A percentile compares a stretch with the other conserved stretches of the same genome.
Conservation (phyloP, 2,113 vertebrate genomes). For the Channa argus region DNA sequence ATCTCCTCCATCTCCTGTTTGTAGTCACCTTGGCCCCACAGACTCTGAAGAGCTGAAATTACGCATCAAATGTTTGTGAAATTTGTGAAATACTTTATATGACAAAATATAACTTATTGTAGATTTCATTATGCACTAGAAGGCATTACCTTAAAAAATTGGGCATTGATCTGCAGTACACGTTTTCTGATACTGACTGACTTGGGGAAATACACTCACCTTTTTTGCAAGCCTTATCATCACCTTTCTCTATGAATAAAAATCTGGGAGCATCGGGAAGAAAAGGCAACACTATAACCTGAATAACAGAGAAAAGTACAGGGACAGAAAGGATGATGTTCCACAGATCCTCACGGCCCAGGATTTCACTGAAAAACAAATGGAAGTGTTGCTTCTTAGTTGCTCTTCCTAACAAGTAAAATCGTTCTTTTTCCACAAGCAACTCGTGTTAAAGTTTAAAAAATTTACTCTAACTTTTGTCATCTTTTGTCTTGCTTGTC, state of each 20-base stretch:
- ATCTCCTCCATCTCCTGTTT: constrained; percentile 86
- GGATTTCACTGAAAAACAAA: constrained; percentile 74
- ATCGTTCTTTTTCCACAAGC: too few species aligned
- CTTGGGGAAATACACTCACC: constrained; percentile 63
- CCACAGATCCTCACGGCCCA: constrained; percentile 80
- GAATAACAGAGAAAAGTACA: constrained; percentile 67
- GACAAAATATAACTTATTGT: too few species aligned
- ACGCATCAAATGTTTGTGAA: not conserved
- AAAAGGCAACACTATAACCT: constrained; percentile 72
- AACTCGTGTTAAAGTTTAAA: not conserved
- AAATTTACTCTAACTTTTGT: not conserved
- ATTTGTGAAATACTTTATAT: too few species aligned
- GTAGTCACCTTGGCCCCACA: constrained; percentile 83
- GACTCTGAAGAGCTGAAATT: constrained; percentile 76
- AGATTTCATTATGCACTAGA: not conserved
- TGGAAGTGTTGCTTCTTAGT: too few species aligned
- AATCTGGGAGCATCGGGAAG: constrained; percentile 84
- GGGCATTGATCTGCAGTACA: too few species aligned
- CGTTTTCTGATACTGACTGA: not conserved
- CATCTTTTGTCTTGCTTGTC: not conserved
- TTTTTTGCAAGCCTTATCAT: constrained; percentile 71
- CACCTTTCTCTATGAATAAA: constrained; percentile 81
- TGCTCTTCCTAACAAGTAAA: too few species aligned
- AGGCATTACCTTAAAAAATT: not conserved
- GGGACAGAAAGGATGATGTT: constrained; percentile 76